A percentile compares a stretch with the other conserved stretches of the same genome.
These are phyloP conservation scores for Blomia tropicalis DNA, from an alignment of 2,888 invertebrate genomes.

Conservation along the genomic window DNA sequence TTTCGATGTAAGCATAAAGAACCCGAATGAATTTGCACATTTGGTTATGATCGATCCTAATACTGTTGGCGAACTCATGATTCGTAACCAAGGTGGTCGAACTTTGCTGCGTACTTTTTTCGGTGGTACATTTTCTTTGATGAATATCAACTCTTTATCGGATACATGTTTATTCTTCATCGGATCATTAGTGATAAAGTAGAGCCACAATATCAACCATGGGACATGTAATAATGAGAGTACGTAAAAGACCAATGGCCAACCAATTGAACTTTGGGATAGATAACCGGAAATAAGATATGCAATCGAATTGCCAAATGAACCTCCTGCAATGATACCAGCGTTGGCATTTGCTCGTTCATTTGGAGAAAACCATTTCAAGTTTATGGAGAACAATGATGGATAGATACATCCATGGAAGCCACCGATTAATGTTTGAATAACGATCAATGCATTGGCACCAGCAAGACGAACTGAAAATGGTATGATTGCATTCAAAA, in stretches of 20 bases:
- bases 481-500: background rate
- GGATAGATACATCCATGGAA: constrained; percentile 22
- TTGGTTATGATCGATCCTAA: background rate
- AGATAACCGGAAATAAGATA: constrained; percentile 27
- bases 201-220: constrained; percentile 27
- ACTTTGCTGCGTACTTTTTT: no score
- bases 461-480: background rate
- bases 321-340: constrained; percentile 5
- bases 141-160: background rate
- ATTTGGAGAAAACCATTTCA: constrained; percentile 22
- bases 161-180: constrained; percentile 16
- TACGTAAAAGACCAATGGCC: constrained; percentile 29
- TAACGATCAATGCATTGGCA: constrained; percentile 4
- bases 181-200: constrained; percentile 23
- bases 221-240: constrained; percentile 20
- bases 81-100: background rate
- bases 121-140: background rate
- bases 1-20: constrained; percentile 1
- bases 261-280: constrained; percentile 26
- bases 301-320: constrained; percentile 13
- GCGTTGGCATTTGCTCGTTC: constrained; percentile 21
- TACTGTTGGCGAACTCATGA: background rate
- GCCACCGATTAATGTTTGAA: constrained; percentile 16
- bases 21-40: background rate
- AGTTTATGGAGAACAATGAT: constrained; percentile 17